Evolutionary conservation across 2,797 vertebrate genomes (phyloP), one percentile per base, ranked within the genome.

Genomic region (Coregonus ussuriensis): DNA sequence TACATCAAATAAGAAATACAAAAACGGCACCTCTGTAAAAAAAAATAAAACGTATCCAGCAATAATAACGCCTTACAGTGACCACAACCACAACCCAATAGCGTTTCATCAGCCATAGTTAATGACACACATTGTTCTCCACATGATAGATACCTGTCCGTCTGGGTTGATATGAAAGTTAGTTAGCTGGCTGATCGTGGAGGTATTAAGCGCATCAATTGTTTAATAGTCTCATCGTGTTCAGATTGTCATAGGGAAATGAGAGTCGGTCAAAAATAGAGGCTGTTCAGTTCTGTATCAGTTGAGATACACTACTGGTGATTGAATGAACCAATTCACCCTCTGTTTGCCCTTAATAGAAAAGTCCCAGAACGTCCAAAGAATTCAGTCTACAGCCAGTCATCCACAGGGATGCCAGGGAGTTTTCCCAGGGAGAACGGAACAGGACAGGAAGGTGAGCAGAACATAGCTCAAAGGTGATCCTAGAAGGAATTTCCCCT

Each of bases 1-100:
- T 51, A 91, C 88, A 90, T 81, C 21, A 51, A 91, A 87, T 91
- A 82, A 89, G 89, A 86, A 59, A 9, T 21, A 87, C 81, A 85
- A 79, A 88, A 89, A 89, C 82, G 77, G 85, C 88, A 91, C 88
- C 90, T 91, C 6, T 35, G 14, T 73, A 7, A 72, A 72, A 52
- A 7, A 2, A 74, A 89, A 88, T 81, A 76, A 76, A 76, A 87
- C 6, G 0, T 35, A 75, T 69, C 78, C 76, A 47, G 53, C 74
- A 76, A 87, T 77, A 77, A 74, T 1, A 81, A 82, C 81, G 0
- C 37, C 47, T 71, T 51, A 47, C 16, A 69, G 67, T 41, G 77
- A 71, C 77, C 86, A 89, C 25, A 25, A 25, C 25, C 25, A 89
- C 83, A 89, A 89, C 76, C 84, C 89, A 87, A 85, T 88, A 74